Evolutionary conservation across 1,140 invertebrate species (phyloP).

Genomic region (Bombus difficillimus): DNA sequence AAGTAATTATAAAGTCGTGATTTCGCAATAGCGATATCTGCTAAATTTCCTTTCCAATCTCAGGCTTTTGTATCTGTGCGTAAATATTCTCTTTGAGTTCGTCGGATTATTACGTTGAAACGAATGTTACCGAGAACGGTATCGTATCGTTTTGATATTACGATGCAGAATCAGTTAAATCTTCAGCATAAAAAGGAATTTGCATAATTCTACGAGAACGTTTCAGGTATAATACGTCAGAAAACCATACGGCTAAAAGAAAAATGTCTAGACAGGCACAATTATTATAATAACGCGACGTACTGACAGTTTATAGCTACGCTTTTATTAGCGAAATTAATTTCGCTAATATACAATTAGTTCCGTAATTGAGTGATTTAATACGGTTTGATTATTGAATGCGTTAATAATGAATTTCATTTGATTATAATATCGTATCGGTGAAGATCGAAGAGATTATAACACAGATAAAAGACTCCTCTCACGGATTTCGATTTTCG

Average conservation of each 20-base stretch:
- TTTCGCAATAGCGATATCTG: neutral
- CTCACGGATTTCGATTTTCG: neutral
- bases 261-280: neutral
- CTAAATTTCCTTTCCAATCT: neutral
- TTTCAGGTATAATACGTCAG: neutral
- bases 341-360: slow-evolving; percentile 5
- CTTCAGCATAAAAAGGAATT: neutral
- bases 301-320: neutral
- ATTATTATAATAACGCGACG: neutral
- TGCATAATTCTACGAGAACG: neutral
- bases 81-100: slow-evolving; percentile 67
- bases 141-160: neutral
- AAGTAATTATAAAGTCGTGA: neutral
- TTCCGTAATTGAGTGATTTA: slow-evolving; percentile 14
- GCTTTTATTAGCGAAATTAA: slow-evolving; percentile 14
- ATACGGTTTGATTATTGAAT: neutral
- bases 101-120: slow-evolving; percentile 64
- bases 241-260: neutral
- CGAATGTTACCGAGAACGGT: neutral
- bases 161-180: slow-evolving; percentile 3
- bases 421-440: neutral
- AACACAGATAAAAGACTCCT: neutral
- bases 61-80: neutral
- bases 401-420: neutral
- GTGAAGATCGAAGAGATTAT: neutral